Conservation (phyloP, 2,888 invertebrate genomes). For the Drosophila meridiana region DNA sequence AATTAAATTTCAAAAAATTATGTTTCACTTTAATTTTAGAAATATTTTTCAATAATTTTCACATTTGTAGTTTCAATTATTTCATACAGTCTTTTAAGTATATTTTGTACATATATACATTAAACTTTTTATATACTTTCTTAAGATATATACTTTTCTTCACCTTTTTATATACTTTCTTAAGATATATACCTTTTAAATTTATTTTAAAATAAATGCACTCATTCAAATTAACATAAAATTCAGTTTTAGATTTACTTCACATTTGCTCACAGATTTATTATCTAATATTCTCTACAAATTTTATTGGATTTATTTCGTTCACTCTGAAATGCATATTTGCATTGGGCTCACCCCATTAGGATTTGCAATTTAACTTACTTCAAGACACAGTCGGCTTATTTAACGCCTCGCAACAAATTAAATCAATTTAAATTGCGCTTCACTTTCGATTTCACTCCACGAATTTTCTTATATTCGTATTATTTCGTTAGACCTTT, state of each 20-base stretch:
- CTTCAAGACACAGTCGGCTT: neutral
- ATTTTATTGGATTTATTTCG: neutral
- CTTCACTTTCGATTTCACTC: slow-evolving; percentile 2
- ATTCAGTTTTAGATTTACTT: slow-evolving; percentile 5
- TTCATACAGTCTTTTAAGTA: neutral
- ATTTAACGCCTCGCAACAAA: neutral
- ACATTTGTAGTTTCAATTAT: neutral
- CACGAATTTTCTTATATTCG: neutral
- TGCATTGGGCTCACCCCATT: neutral
- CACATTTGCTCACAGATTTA: slow-evolving; percentile 22
- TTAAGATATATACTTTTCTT: neutral
- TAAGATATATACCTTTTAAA: neutral
- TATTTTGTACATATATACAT: too few species aligned
- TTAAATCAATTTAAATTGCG: slow-evolving; percentile 2
- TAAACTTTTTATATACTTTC: neutral
- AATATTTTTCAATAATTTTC: neutral
- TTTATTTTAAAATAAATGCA: neutral
- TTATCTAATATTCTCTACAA: neutral
- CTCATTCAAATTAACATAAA: neutral
- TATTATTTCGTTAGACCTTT: slow-evolving; percentile 22
- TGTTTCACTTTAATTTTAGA: neutral
- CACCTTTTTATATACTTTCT: neutral
- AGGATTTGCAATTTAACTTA: neutral
- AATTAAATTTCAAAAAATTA: neutral
- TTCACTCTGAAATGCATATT: neutral